Evolutionary conservation across 30 jellyfish, hydroid and myxozoan genomes (phyloP), one percentile per base, ranked within the genome.

Genomic region (Cassiopea andromeda): DNA sequence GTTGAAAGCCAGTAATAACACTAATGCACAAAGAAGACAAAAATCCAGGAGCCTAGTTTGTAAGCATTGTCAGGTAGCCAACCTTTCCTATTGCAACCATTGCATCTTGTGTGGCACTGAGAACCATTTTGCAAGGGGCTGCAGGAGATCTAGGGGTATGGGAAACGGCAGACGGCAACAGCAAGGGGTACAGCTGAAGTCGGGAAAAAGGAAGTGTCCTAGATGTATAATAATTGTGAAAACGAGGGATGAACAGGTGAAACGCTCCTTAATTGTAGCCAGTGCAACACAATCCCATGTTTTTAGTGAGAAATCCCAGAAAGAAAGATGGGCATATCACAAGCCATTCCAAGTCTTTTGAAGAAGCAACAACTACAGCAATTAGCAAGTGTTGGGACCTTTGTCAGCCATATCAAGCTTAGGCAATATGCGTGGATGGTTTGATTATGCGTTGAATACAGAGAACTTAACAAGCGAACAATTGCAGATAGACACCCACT

Each of bases 401-500:
- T 74, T 74, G 58, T 74, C 83, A 74, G 83, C 10, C 83, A 74
- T n/a, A 74, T 74, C 44, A 61, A 74, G 10, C 83, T 8, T n/a
- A 7, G 44, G 83, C 19, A 13, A 8, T 61, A 74, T 74, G 60
- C 19, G 19, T 17, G 44, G 60, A 60, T 46, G 19, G 44, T 74
- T 74, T 17, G 83, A 74, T 14, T 76, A 6, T 86, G 94, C 19
- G 60, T 90, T 49, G 84, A 86, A 77, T 75, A 27, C 83, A 44
- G 84, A 27, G 57, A 45, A 7, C 75, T 75, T 58, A 86, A 86
- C 90, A 46, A 60, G 19, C 58, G 74, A 18, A 86, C 94, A 77
- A 86, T 59, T 19, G 73, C 94, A 17, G 94, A 88, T 47, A 75
- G 91, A 44, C 91, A 88, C 58, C 95, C 95, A n/a, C 85, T 87